Percentiles rank a stretch among this genome's conserved stretches.
phyloP scores from a whole-genome alignment of 2,113 vertebrate genomes.

The Caloenas nicobarica region DNA sequence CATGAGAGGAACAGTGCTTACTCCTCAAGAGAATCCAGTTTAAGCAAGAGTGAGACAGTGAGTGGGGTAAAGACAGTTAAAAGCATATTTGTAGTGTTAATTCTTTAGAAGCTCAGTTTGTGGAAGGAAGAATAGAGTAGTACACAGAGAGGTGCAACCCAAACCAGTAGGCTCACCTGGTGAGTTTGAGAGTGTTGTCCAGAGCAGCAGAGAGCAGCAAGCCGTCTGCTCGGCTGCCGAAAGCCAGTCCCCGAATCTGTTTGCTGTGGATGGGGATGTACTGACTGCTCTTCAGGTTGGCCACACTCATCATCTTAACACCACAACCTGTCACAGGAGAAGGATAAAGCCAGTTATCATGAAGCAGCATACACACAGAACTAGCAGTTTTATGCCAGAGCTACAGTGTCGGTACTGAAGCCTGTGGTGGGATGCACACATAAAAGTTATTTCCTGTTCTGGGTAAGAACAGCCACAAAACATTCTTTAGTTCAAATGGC shows the following conservation, averaged over 20 bases:
- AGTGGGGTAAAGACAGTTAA: not conserved
- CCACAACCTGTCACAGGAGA: slow-evolving; percentile 82
- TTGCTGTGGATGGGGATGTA: slow-evolving; percentile 93
- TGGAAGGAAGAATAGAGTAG: not conserved
- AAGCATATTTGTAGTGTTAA: not conserved
- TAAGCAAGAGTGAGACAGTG: not conserved
- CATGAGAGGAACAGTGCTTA: not conserved
- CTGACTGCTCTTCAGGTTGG: slow-evolving; percentile 89
- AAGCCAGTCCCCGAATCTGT: slow-evolving; percentile 91
- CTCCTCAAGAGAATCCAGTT: not conserved
- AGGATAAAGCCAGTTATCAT: not conserved
- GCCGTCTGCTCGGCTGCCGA: slow-evolving; percentile 81
- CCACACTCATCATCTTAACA: slow-evolving; percentile 92
- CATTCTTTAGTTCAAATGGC: not conserved
- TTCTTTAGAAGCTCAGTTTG: not conserved
- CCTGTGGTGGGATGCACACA: accelerated
- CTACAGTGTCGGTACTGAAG: not conserved
- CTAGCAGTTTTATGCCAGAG: not conserved
- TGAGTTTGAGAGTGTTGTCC: slow-evolving; percentile 93
- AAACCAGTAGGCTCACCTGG: slow-evolving; percentile 79
- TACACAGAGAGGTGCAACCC: not conserved
- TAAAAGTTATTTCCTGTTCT: not conserved
- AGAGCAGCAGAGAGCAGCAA: slow-evolving; percentile 91
- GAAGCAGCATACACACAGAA: not conserved
- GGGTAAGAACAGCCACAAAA: not conserved